phyloP scores from a whole-genome alignment of 2,113 vertebrate genomes.

The Chloropsis hardwickii region DNA sequence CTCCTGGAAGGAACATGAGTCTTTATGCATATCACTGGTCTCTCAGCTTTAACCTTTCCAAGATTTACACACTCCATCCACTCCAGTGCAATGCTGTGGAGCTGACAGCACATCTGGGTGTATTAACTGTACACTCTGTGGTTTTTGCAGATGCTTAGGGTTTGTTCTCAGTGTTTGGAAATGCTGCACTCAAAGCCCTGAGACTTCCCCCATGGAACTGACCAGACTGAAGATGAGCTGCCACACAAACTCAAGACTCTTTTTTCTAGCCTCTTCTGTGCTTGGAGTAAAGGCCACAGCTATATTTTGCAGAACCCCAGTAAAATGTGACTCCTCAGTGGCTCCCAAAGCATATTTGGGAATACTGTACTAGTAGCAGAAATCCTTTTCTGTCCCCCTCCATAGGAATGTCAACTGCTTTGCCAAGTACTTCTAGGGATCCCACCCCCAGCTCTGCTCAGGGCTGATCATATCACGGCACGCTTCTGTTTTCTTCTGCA shows the following conservation, averaged over 20 bases:
- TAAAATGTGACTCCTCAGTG: not conserved
- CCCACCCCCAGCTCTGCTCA: not conserved
- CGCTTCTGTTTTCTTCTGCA: not conserved
- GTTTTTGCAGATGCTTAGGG: constrained; percentile 32
- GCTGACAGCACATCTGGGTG: constrained; percentile 62
- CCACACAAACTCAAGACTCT: not conserved
- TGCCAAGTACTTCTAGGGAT: not conserved
- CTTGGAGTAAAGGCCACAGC: not conserved
- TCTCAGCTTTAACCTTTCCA: constrained; percentile 50
- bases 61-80: constrained; percentile 50
- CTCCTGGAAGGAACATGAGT: constrained; percentile 48
- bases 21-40: constrained; percentile 33
- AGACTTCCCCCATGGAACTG: not conserved
- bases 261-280: not conserved
- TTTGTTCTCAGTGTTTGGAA: constrained; percentile 42
- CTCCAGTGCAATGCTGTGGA: not conserved
- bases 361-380: not conserved
- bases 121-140: constrained; percentile 50
- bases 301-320: not conserved
- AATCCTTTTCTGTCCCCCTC: not conserved
- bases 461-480: accelerated
- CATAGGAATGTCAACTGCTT: not conserved
- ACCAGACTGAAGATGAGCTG: not conserved
- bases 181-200: not conserved
- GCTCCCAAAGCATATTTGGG: not conserved